Conservation (phyloP, 2,113 vertebrate species). For the Arvicanthis niloticus region DNA sequence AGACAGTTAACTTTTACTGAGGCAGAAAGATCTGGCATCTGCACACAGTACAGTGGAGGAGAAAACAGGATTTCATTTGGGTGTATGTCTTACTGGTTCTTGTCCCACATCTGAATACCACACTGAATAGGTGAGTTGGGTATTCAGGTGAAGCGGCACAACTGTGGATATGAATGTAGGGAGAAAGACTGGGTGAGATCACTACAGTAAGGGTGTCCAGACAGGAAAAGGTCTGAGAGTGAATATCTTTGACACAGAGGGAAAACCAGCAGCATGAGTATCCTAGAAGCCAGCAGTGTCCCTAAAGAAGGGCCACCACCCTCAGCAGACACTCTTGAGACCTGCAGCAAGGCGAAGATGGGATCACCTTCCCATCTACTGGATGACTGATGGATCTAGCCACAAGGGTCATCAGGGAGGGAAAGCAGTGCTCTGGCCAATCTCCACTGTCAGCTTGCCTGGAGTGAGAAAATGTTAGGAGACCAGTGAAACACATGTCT, state of each 20-base stretch:
- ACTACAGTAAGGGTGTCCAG: background rate
- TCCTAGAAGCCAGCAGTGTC: background rate
- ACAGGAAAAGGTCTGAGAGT: background rate
- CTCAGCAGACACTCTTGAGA: background rate
- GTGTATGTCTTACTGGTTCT: background rate
- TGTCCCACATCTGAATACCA: no score
- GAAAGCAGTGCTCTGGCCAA: background rate
- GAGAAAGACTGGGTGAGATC: no score
- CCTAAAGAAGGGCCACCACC: background rate
- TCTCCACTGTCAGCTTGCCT: background rate
- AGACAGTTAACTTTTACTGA: background rate
- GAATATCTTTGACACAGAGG: background rate
- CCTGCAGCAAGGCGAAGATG: background rate
- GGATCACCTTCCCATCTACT: background rate
- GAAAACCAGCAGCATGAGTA: background rate
- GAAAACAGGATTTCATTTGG: background rate
- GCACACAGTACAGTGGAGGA: background rate
- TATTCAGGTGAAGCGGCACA: background rate
- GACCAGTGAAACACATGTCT: no score
- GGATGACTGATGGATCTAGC: background rate
- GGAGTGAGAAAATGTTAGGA: background rate
- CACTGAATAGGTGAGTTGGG: conserved; percentile 60
- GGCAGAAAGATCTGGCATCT: background rate
- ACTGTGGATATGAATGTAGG: background rate
- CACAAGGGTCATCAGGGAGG: background rate